Evolutionary conservation across 2,888 invertebrate species (phyloP), one percentile per base, ranked within the genome.

Genomic region (Acheta domesticus): DNA sequence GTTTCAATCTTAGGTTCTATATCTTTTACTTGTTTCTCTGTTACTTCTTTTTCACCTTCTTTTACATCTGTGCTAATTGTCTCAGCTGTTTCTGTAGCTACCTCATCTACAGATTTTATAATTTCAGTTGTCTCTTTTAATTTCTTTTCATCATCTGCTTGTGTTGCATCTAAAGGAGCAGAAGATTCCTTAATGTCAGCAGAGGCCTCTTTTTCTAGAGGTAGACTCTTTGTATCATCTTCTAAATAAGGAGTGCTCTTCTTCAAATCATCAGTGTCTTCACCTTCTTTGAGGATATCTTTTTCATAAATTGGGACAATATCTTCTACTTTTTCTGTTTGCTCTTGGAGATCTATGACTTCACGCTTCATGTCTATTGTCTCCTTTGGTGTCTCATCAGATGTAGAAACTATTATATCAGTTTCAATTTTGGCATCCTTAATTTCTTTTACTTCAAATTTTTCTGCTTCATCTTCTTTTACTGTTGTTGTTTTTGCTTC

Each of bases 361-460:
- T 73, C 73, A n/a, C 20, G 73, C 11, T 73, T 20, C 11, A 20
- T 73, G 19, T 73, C 19, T 14, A 62, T 62, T 62, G 62, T 62
- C 5, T 62, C 62, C 11, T 62, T 62, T 16, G 16, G 14, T 62
- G 16, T 19, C 16, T 62, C n/a, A 62, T 62, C 62, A 36, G 36
- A 36, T 36, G 36, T 36, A 36, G 36, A 36, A 36, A 36, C 36
- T 36, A 36, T 36, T 36, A 1, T 36, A 36, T 50, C 81, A 78
- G 80, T 74, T 49, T 81, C 81, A 76, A 80, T 80, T 74, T 79
- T 80, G 62, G 49, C 36, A 16, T 19, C 74, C n/a, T 76, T n/a
- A 12, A n/a, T 20, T 81, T 73, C 77, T 80, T 77, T 79, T 23
- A 1, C 49, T 2, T 48, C 36, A 36, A 36, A 5, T 77, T 1